Base-by-base conservation (phyloP, 1,140 invertebrate species). In the Phortica variegata region DNA sequence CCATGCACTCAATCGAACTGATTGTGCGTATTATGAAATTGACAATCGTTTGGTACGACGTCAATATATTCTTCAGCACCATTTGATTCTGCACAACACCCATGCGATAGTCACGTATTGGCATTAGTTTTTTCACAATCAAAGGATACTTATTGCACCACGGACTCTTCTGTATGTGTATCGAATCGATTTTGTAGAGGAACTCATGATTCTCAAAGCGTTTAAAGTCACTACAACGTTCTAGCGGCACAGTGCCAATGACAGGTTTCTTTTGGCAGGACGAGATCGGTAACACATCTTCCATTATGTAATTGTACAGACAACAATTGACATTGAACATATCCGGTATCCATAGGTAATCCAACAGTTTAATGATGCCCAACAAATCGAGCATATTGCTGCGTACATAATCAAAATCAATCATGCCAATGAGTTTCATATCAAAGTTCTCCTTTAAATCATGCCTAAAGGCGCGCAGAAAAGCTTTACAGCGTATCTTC, bases 21-120 rank as follows among this genome's bases (percentile, higher is more conserved):
- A 74, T 74, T 3, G 70, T 74, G 7, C 71, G 57, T 36, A 74
- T 71, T 10, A 74, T 65, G 13, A 73, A 74, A 51, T 74, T 74
- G 9, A 74, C 54, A 7, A 73, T 47, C 0, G 61, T 60, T 36
- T 74, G 60, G 26, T 60, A 71, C 3, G 65, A 71, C 5, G 63
- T 58, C 1, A 73, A 17, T 2, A 62, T 65, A n/a, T 54, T 58
- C 43, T 68, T 68, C 1, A 71, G 23, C 34, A 54, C 39, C 26
- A 54, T 41, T 16, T 56, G 26, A 15, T 57, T 59, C 8, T 73
- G 63, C 0, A 62, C 57, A 0, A 62, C 47, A 1, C 63, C 61
- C 16, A 60, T 42, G 13, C 66, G 60, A 44, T 63, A 73, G 29
- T 73, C 60, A 2, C 54, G 54, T 1, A 74, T 49, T 5, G 71